phyloP scores from a whole-genome alignment of 2,888 invertebrate genomes.

The Conus canariensis region DNA sequence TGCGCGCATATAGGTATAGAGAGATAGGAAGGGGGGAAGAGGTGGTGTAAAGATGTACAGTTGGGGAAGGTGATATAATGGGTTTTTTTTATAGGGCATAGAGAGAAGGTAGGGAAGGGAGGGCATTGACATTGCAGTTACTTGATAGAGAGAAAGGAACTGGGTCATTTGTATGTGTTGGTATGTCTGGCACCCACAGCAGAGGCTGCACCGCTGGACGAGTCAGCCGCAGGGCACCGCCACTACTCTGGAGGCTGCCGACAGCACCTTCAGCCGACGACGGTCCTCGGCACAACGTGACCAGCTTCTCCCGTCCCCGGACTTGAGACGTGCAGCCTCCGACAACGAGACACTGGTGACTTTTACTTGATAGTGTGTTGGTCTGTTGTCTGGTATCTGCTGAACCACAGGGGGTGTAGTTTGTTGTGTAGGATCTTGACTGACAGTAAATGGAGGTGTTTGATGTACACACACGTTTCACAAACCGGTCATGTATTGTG shows the following conservation, averaged over 20 bases:
- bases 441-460: no score
- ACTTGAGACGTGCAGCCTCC: background rate
- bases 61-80: no score
- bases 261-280: background rate
- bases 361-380: background rate
- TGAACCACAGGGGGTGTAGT: background rate
- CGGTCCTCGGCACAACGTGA: background rate
- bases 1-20: no score
- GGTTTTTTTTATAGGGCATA: no score
- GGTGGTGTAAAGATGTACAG: no score
- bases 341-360: background rate
- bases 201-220: conserved; percentile 16
- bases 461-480: no score
- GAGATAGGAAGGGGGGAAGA: no score
- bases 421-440: no score
- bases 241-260: background rate
- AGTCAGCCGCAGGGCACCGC: conserved; percentile 4
- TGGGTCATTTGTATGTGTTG: background rate
- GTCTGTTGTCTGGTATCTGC: background rate
- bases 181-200: background rate
- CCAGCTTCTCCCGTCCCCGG: background rate
- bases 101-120: no score
- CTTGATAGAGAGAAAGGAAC: background rate
- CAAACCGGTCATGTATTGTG: no score
- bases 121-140: no score